Conservation (phyloP, 2,888 invertebrate species). For the Pteria penguin region DNA sequence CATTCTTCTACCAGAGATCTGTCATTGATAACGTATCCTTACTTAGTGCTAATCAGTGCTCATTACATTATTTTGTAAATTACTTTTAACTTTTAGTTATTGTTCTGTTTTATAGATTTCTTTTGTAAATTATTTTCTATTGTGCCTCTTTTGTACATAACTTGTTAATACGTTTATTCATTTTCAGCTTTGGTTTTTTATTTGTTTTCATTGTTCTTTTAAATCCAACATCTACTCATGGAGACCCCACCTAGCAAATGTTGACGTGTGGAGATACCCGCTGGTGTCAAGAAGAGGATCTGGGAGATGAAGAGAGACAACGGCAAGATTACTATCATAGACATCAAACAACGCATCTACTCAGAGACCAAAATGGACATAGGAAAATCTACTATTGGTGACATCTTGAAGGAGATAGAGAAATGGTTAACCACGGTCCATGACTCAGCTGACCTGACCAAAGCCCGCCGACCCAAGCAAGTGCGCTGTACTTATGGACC, state of each 20-base stretch:
- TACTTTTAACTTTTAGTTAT: too few relatives aligned
- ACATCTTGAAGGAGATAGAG: constrained; percentile 19
- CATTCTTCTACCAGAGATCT: too few relatives aligned
- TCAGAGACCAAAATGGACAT: background rate
- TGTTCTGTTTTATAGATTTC: too few relatives aligned
- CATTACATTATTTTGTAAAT: too few relatives aligned
- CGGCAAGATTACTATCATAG: background rate
- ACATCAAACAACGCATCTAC: background rate
- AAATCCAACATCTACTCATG: too few relatives aligned
- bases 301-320: background rate
- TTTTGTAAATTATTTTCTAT: too few relatives aligned
- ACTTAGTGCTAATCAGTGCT: too few relatives aligned
- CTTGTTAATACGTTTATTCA: too few relatives aligned
- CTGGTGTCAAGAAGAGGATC: background rate
- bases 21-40: too few relatives aligned
- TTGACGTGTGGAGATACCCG: background rate
- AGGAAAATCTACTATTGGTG: constrained; percentile 17
- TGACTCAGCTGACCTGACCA: background rate
- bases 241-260: background rate
- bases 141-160: too few relatives aligned
- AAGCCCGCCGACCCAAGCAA: constrained; percentile 4
- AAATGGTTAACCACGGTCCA: constrained; percentile 10
- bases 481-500: constrained; percentile 26
- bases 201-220: too few relatives aligned
- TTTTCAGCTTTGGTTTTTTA: too few relatives aligned